Conservation (phyloP, 2,113 vertebrate genomes). For the Chamaetylas fuelleborni region DNA sequence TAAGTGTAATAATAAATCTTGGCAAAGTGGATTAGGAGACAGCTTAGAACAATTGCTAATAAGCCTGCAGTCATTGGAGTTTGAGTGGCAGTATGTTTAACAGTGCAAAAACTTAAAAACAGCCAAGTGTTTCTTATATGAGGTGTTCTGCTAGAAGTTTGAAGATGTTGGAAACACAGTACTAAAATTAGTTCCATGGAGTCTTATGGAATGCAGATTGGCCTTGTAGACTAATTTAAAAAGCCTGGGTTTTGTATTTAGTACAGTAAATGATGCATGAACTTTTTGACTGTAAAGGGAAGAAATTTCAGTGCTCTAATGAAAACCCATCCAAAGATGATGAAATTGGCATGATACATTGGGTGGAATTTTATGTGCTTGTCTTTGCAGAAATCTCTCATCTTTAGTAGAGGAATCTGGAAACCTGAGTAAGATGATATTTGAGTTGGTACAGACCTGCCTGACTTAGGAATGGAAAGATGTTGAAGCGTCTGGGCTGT, state of each 20-base stretch:
- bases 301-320: background rate
- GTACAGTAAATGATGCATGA: background rate
- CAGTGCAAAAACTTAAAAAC: background rate
- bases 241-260: background rate
- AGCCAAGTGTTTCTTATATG: background rate
- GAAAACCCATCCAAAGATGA: background rate
- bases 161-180: background rate
- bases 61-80: background rate
- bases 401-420: background rate
- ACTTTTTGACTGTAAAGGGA: background rate
- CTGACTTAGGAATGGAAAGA: background rate
- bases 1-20: slow-evolving; percentile 6
- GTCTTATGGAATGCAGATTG: background rate
- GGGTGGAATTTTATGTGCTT: background rate
- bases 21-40: background rate
- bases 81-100: background rate
- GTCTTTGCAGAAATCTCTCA: background rate
- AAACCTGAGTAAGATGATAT: background rate
- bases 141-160: background rate
- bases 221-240: background rate
- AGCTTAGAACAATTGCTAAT: background rate
- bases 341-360: background rate
- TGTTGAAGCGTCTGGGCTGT: background rate
- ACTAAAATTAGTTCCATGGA: background rate
- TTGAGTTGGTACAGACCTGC: background rate